Conservation (phyloP, 2,113 vertebrate genomes). For the Phrynocephalus versicolor region DNA sequence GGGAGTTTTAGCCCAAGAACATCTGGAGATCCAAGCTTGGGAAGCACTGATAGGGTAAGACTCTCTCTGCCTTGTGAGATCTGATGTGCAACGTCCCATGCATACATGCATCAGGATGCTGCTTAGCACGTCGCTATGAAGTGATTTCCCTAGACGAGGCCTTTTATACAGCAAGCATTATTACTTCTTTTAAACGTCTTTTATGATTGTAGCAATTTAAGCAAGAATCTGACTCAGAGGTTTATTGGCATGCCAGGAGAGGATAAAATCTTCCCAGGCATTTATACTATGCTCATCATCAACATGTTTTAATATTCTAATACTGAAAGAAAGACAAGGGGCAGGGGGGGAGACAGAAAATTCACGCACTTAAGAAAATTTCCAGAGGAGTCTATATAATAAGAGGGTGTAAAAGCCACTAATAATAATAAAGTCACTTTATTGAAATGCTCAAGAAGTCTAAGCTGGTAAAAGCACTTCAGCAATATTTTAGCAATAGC, state of each 20-base stretch:
- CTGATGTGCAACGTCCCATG: not conserved
- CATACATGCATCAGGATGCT: not conserved
- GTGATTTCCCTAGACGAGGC: not conserved
- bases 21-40: too few species aligned
- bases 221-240: conserved; percentile 6
- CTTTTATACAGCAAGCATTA: not conserved
- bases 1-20: too few species aligned
- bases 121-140: not conserved
- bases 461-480: conserved; percentile 32
- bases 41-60: too few species aligned
- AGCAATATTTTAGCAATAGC: conserved; percentile 1
- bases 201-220: not conserved
- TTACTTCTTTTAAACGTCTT: not conserved
- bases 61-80: too few species aligned
- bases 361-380: conserved; percentile 24
- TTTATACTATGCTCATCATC: not conserved
- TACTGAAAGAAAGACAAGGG: not conserved
- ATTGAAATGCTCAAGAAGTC: conserved; percentile 2
- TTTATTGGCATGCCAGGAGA: conserved; percentile 1
- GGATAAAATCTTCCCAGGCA: conserved; percentile 24
- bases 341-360: not conserved
- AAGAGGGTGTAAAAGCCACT: not conserved
- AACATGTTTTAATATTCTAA: not conserved
- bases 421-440: not conserved
- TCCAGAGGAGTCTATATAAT: conserved; percentile 18